Base-by-base conservation (phyloP, 2,888 invertebrate genomes). In the Auanema sp. region DNA sequence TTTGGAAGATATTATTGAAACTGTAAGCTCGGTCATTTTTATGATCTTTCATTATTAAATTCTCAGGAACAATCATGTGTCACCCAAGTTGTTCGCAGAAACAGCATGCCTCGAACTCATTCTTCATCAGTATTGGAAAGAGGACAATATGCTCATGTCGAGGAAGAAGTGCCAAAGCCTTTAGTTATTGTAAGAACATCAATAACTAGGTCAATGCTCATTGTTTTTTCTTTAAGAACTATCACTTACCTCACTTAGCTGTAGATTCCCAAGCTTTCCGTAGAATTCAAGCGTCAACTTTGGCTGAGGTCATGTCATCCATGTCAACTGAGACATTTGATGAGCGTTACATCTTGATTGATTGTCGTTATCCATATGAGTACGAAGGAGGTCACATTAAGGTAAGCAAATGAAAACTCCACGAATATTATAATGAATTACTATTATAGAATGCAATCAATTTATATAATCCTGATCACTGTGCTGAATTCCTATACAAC, bases 361-460 rank as follows among this genome's bases (percentile, higher is more conserved):
- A 75, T 49, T 75, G 74, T 43, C 66, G 74, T 11, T 75, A 75
- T 58, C 74, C 74, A 6, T 75, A 69, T 43, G 74, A 75, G 60
- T 75, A 75, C 58, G 58, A 65, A 40, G 74, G 72, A 18, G 74
- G 74, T 11, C 74, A 75, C 58, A 64, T 75, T 14, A 75, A 70
- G 63, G 73, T 73, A 47, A 1, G 25, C 14, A 18, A 58, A 18
- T 16, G 16, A 58, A 4, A n/a, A 58, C 5, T 21, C 24, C 16
- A 5, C 8, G 16, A 52, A 23, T 52, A 33, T 33, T 33, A 33
- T 33, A 33, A 33, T 3, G 33, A 33, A 33, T 5, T 5, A 33
- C 33, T 5, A 33, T 33, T 33, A 8, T 8, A 68, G 65, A 54
- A 60, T 43, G 65, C 72, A 14, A 52, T 68, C 54, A 72, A 70